Conservation (phyloP, 2,113 vertebrate species). For the Embiotoca jacksoni region DNA sequence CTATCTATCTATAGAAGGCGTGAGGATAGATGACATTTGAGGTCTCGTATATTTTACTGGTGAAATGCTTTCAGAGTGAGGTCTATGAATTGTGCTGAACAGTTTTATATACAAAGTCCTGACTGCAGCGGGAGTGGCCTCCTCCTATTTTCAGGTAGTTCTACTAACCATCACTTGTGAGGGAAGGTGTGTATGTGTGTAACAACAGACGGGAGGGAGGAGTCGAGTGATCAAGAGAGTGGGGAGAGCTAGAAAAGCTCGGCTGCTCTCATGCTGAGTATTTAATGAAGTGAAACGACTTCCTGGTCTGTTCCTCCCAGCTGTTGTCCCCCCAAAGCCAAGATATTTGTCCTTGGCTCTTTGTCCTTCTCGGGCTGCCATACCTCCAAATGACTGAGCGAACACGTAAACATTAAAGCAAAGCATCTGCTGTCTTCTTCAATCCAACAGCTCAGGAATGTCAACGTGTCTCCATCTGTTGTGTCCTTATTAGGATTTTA, state of each 20-base stretch:
- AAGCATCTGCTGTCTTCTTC: slow-evolving; percentile 68
- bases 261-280: slow-evolving; percentile 73
- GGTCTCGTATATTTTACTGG: neutral
- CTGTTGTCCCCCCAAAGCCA: slow-evolving; percentile 76
- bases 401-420: slow-evolving; percentile 64
- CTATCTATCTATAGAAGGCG: too few species aligned
- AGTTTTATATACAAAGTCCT: neutral
- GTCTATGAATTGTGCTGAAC: too few species aligned
- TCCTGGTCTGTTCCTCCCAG: slow-evolving; percentile 77
- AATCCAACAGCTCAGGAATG: slow-evolving; percentile 73
- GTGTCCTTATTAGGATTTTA: neutral
- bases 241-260: slow-evolving; percentile 55
- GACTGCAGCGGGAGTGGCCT: neutral
- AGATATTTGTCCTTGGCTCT: slow-evolving; percentile 76
- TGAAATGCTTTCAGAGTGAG: neutral
- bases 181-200: neutral
- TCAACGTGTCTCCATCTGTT: slow-evolving; percentile 69
- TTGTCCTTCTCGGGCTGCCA: slow-evolving; percentile 64
- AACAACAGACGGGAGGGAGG: slow-evolving; percentile 53
- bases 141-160: neutral
- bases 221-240: slow-evolving; percentile 31
- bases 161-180: neutral
- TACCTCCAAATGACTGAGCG: slow-evolving; percentile 64
- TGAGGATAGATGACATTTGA: too few species aligned
- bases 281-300: slow-evolving; percentile 81